Base-by-base conservation (phyloP, 2,113 vertebrate genomes). In the Gasterosteus nipponicus region DNA sequence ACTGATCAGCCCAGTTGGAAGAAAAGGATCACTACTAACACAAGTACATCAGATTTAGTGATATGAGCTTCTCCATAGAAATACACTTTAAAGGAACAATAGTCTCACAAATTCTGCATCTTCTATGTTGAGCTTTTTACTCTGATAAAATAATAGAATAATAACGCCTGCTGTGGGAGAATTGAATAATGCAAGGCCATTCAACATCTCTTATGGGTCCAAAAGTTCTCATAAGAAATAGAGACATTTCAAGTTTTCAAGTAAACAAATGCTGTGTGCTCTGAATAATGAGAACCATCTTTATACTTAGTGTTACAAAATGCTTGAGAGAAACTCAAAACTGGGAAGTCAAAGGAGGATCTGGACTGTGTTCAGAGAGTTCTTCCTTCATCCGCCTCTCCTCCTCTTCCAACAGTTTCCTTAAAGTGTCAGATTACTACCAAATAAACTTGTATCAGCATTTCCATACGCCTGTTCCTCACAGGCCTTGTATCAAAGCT, bases 241-340 rank as follows among this genome's bases (percentile, higher is more conserved):
- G 33, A n/a, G 29, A 35, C 16, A 35, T 49, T 10, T 47, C 16
- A 19, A 64, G 44, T 41, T 47, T 18, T n/a, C 47, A n/a, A n/a
- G 22, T 46, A 16, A 44, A 31, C 8, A 15, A 31, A 3, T 33
- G 42, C 10, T 65, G 11, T 47, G 10, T 47, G 16, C 15, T 33
- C 4, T 47, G 38, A 51, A 51, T 51, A 44, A 63, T 16, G 10
- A 54, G 12, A 26, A 10, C 9, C 51, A 54, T 35, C 5, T 33
- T 14, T 38, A 53, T 53, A 53, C 44, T 12, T 3, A 33, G 29
- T 33, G 26, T 6, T 15, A 49, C 16, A 49, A 11, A 65, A 15
- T 19, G 22, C 3, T 44, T 1, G 46, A 33, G 76, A 80, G 70
- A 56, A 69, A 67, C 38, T 35, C 44, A 59, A 29, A 63, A 62